phyloP scores from a whole-genome alignment of 2,113 vertebrate species.

The Ariopsis seemanni region DNA sequence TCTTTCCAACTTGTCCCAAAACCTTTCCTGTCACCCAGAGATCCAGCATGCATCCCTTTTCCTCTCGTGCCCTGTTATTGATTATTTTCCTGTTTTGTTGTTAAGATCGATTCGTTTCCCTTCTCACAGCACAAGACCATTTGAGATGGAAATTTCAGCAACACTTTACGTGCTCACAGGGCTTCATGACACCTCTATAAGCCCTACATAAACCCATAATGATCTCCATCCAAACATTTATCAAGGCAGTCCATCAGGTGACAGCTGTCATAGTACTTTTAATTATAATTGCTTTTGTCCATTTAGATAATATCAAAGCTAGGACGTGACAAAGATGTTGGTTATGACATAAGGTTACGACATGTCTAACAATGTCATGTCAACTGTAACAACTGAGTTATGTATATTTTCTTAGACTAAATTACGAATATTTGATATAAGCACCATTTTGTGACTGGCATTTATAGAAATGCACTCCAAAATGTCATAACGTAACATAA shows the following conservation, averaged over 20 bases:
- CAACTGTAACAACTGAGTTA: background rate
- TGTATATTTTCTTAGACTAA: background rate
- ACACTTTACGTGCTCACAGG: background rate
- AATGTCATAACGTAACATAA: background rate
- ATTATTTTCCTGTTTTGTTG: background rate
- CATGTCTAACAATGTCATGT: background rate
- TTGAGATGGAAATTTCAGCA: background rate
- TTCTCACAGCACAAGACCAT: background rate
- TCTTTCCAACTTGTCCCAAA: background rate
- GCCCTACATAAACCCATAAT: background rate
- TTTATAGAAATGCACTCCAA: background rate
- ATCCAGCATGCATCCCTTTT: background rate
- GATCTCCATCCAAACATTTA: background rate
- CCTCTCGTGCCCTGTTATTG: background rate
- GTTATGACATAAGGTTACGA: background rate
- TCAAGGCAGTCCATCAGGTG: background rate
- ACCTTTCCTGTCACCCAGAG: background rate
- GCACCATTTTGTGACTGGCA: background rate
- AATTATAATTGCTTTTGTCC: background rate
- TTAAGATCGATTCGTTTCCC: background rate
- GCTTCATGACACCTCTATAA: background rate
- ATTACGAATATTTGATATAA: background rate
- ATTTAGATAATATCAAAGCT: background rate
- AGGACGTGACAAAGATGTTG: background rate
- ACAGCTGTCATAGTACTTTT: background rate